phyloP scores from a whole-genome alignment of 2,113 vertebrate species.

The Oncorhynchus tshawytscha region DNA sequence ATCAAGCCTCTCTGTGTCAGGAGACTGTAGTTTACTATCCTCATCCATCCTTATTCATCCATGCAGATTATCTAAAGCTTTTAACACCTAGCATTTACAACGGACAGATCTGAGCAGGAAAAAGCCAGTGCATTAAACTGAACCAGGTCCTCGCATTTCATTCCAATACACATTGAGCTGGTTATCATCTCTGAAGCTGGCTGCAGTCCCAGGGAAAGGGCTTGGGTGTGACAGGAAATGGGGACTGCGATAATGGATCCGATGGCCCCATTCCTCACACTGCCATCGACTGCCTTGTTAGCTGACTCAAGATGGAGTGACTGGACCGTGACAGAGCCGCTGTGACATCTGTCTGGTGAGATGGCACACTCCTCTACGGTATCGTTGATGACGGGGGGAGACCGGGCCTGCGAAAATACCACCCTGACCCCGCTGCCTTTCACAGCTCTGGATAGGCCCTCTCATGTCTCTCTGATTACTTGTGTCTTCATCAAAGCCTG shows the following conservation, averaged over 20 bases:
- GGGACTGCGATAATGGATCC: not conserved
- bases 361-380: not conserved
- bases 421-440: constrained; percentile 17
- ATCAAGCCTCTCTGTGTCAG: too few relatives aligned
- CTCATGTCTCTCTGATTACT: constrained; percentile 59
- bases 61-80: constrained; percentile 25
- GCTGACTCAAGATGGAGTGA: too few relatives aligned
- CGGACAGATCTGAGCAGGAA: constrained; percentile 27
- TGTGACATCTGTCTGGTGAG: constrained; percentile 2
- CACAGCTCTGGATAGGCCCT: constrained; percentile 24
- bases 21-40: too few relatives aligned
- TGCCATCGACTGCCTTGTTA: too few relatives aligned
- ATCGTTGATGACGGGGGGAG: not conserved
- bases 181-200: constrained; percentile 16
- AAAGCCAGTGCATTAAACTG: constrained; percentile 4
- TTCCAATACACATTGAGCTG: not conserved
- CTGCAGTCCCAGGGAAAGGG: not conserved
- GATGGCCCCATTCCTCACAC: constrained; percentile 21
- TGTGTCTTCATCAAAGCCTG: constrained; percentile 53
- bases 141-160: constrained; percentile 6
- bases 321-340: constrained; percentile 17
- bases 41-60: not conserved
- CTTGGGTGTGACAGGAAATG: not conserved
- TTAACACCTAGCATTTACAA: constrained; percentile 36
- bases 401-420: not conserved